A percentile compares a stretch with the other conserved stretches of the same genome.
These are phyloP conservation scores for Temnothorax curvispinosus DNA, from an alignment of 1,140 invertebrate genomes.

Conservation along the genomic window DNA sequence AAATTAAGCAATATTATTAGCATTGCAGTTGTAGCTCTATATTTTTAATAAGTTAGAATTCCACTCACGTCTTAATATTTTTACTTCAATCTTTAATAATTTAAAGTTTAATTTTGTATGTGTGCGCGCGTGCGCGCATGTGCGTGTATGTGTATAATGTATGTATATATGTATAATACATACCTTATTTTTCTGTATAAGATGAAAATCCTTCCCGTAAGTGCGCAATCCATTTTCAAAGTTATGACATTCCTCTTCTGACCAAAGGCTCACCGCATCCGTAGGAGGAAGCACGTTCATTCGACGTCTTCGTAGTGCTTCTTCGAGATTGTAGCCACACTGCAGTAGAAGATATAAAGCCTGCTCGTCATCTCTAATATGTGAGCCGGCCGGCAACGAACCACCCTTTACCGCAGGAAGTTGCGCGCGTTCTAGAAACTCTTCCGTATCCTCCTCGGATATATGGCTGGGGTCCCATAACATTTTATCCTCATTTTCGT, in stretches of 20 bases:
- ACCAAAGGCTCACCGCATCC: conserved; percentile 95
- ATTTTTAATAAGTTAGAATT: not conserved
- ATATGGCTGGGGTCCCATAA: conserved; percentile 95
- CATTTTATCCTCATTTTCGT: conserved; percentile 98
- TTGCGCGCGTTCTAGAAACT: conserved; percentile 92
- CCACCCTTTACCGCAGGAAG: conserved; percentile 87
- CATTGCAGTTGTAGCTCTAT: not conserved
- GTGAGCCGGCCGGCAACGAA: conserved; percentile 90
- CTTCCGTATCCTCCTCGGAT: conserved; percentile 91
- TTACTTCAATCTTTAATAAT: not conserved
- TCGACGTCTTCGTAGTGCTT: conserved; percentile 94
- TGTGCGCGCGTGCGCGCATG: too few relatives aligned
- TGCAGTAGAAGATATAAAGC: conserved; percentile 96
- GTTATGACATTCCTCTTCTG: conserved; percentile 98
- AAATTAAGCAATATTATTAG: not conserved
- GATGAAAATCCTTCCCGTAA: conserved; percentile 98
- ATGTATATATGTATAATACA: not conserved
- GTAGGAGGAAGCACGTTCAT: conserved; percentile 91
- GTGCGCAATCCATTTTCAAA: conserved; percentile 97
- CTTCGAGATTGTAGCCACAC: conserved; percentile 97
- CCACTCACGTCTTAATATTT: not conserved
- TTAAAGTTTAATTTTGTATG: not conserved
- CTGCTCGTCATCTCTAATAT: conserved; percentile 97
- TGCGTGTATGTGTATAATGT: too few relatives aligned
- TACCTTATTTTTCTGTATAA: conserved; percentile 97